Evolutionary conservation across 1,140 invertebrate genomes (phyloP).

Genomic region (Neodiprion pinetum): DNA sequence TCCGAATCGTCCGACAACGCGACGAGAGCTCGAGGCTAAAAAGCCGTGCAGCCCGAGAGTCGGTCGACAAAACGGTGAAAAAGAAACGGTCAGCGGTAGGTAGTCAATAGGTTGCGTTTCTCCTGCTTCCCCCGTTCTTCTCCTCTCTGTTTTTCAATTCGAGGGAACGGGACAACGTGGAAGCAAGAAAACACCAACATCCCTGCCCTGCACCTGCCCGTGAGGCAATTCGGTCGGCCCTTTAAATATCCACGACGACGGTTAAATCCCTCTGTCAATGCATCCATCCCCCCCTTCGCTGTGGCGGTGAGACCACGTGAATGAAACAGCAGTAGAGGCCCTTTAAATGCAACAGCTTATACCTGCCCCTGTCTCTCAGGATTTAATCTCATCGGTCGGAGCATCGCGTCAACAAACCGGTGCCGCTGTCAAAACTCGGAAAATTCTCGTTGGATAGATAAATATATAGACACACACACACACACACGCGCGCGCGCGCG

Average conservation of each 20-base stretch:
- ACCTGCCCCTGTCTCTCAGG: not conserved
- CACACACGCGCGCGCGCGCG: conserved; percentile 15
- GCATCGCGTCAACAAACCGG: not conserved
- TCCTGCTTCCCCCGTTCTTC: too few relatives aligned
- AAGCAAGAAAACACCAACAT: too few relatives aligned
- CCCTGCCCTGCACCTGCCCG: too few relatives aligned
- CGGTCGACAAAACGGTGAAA: too few relatives aligned
- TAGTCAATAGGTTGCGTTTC: too few relatives aligned
- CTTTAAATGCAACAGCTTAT: conserved; percentile 3
- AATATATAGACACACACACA: conserved; percentile 24
- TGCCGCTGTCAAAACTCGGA: not conserved
- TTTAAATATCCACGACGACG: not conserved
- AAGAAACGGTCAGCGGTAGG: too few relatives aligned
- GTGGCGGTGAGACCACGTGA: not conserved
- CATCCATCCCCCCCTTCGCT: not conserved
- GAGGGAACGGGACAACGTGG: too few relatives aligned
- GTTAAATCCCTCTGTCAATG: not conserved
- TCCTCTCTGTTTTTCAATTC: too few relatives aligned
- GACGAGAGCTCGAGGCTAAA: too few relatives aligned
- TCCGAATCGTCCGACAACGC: too few relatives aligned
- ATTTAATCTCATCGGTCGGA: not conserved
- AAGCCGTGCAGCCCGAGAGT: too few relatives aligned
- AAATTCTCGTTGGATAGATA: conserved; percentile 4
- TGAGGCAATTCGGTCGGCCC: not conserved
- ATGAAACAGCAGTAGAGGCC: not conserved